Base-by-base conservation (phyloP, 2,797 vertebrate genomes). In the Pseudopleuronectes americanus region DNA sequence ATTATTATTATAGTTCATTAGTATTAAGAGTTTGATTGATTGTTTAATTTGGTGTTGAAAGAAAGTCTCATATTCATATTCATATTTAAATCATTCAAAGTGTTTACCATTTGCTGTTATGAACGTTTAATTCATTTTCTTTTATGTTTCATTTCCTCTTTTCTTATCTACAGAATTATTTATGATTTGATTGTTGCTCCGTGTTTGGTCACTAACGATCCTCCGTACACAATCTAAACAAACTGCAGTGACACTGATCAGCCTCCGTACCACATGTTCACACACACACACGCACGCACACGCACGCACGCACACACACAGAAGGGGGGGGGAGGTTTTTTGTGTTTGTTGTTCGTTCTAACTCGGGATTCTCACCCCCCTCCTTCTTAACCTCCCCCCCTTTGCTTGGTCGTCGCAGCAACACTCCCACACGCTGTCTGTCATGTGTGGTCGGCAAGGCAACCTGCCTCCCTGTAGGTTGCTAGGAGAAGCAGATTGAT, bases 401-500 rank as follows among this genome's bases (percentile, higher is more conserved):
- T 28, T 59, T 45, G 14, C 64, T 57, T 16, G 1, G 56, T 76
- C 17, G 19, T 83, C 57, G 43, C 13, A 14, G 76, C 69, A 85
- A 88, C 88, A 78, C 57, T 83, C 78, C 75, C 79, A 87, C 81
- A 24, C 63, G 21, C 17, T 61, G 57, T 75, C 68, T n/a, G 10
- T 84, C 67, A 68, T 33, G 31, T 53, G 62, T 21, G 38, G 85
- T 88, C 3, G 75, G 1, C 81, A 81, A 64, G 71, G 80, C 31
- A 77, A 86, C 83, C 45, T 4, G 49, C 63, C 54, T 49, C 49
- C 55, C 26, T 2, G 8, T 31, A 14, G 7, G 77, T 77, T 60
- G 79, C 73, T 77, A 65, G 49, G 77, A 66, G 73, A 68, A 69
- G 65, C 52, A 52, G 70, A 64, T 62, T 0, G 16, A 19, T 4